Conservation (phyloP, 1,140 invertebrate genomes). For the Tenebrio molitor region DNA sequence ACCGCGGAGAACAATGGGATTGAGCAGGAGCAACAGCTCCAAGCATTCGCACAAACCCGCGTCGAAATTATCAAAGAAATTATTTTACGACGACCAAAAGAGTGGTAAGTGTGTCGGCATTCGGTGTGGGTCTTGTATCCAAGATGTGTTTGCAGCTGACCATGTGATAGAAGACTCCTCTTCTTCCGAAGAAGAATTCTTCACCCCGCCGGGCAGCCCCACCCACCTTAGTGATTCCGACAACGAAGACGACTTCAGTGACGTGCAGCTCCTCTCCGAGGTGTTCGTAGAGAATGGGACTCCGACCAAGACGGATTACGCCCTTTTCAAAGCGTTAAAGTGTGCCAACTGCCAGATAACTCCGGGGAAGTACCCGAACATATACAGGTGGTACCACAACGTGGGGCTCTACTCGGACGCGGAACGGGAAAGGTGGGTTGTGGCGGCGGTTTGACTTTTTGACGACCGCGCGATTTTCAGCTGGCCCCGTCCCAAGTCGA, state of each 20-base stretch:
- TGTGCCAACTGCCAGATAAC: conserved; percentile 67
- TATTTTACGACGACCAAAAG: conserved; percentile 56
- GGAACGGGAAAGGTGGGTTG: conserved; percentile 71
- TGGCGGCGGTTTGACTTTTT: not conserved
- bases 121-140: too few relatives aligned
- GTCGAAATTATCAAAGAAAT: conserved; percentile 48
- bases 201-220: conserved; percentile 71
- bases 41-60: conserved; percentile 4
- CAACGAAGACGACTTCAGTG: conserved; percentile 64
- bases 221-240: conserved; percentile 60
- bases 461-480: conserved; percentile 54
- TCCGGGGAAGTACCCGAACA: conserved; percentile 73
- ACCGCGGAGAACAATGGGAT: conserved; percentile 57
- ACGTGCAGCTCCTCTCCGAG: conserved; percentile 69
- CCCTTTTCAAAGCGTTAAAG: conserved; percentile 77
- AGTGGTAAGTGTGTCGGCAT: too few relatives aligned
- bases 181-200: conserved; percentile 63
- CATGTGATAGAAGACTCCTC: conserved; percentile 8
- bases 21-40: conserved; percentile 47
- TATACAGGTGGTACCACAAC: conserved; percentile 77
- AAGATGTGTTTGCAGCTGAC: not conserved
- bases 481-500: conserved; percentile 58
- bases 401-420: conserved; percentile 69
- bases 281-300: conserved; percentile 70
- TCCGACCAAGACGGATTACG: conserved; percentile 78